Percentiles rank a stretch among this genome's conserved stretches.
Evolutionary conservation across 1,140 invertebrate species (phyloP).

Genomic region (Diachasmimorpha longicaudata): DNA sequence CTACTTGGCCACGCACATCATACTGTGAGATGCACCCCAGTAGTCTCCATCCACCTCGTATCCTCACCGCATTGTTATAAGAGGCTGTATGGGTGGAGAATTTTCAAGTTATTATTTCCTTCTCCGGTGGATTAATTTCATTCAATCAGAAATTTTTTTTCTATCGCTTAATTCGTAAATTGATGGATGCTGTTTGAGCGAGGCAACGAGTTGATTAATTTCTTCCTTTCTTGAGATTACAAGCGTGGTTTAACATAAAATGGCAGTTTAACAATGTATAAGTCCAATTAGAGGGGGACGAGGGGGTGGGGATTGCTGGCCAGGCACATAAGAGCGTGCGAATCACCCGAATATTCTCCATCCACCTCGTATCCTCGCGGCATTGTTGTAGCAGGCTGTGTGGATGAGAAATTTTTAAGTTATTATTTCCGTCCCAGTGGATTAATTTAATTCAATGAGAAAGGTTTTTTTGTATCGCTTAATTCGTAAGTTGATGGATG

Average conservation of each 20-base stretch:
- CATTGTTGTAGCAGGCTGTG: neutral
- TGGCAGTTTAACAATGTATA: too few relatives aligned
- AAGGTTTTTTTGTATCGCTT: neutral
- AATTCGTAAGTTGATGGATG: neutral
- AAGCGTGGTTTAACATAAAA: too few relatives aligned
- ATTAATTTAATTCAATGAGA: neutral
- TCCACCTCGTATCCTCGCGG: too few relatives aligned
- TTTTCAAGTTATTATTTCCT: neutral
- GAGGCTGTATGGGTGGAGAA: neutral
- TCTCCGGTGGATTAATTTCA: neutral
- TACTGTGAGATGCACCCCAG: neutral
- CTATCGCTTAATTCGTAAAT: neutral
- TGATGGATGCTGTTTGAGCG: neutral
- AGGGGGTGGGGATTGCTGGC: too few relatives aligned
- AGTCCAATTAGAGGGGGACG: neutral
- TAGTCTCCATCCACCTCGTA: neutral
- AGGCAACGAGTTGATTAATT: neutral
- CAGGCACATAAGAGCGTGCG: too few relatives aligned
- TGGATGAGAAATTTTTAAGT: neutral
- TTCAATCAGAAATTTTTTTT: neutral
- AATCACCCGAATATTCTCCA: too few relatives aligned
- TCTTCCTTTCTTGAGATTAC: too few relatives aligned
- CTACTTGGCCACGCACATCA: too few relatives aligned
- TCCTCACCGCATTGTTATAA: too few relatives aligned
- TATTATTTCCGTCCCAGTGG: neutral